A percentile compares a stretch with the other conserved stretches of the same genome.
Evolutionary conservation across 1,140 invertebrate species (phyloP).

Genomic region (Lepidurus apus): DNA sequence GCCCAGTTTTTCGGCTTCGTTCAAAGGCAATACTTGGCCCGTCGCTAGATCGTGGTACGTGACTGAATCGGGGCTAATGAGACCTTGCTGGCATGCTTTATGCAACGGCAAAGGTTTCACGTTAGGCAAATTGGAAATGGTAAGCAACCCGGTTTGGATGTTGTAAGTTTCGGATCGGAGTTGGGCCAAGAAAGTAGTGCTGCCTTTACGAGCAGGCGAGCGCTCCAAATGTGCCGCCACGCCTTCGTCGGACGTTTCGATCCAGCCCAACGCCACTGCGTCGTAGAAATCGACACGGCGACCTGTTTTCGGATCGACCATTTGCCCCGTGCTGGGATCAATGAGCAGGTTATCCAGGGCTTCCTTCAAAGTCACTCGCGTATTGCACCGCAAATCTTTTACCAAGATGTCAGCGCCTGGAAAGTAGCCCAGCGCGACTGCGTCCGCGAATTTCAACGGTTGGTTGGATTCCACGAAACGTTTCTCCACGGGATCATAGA

Average conservation of each 20-base stretch:
- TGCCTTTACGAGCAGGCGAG: conserved; percentile 54
- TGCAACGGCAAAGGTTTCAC: conserved; percentile 55
- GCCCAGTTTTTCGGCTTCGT: conserved; percentile 67
- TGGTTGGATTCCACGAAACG: conserved; percentile 67
- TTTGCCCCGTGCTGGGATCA: conserved; percentile 67
- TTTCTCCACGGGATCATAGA: conserved; percentile 65
- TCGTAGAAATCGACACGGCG: conserved; percentile 76
- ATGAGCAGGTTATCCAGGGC: conserved; percentile 68
- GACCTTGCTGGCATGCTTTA: conserved; percentile 63
- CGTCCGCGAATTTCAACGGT: conserved; percentile 69
- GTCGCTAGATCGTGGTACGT: conserved; percentile 61
- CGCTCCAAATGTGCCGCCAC: conserved; percentile 41
- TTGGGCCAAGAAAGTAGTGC: conserved; percentile 54
- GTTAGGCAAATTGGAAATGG: conserved; percentile 56
- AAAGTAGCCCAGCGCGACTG: conserved; percentile 65
- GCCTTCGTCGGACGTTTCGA: conserved; percentile 42
- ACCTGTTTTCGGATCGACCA: conserved; percentile 75
- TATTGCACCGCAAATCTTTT: conserved; percentile 63
- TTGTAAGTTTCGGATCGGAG: conserved; percentile 46
- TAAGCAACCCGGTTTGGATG: conserved; percentile 56
- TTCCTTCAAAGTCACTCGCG: conserved; percentile 62
- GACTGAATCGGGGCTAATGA: conserved; percentile 68
- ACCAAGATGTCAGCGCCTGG: conserved; percentile 69
- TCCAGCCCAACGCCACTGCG: conserved; percentile 66
- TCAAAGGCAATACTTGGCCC: conserved; percentile 63